Base-by-base conservation (phyloP, 2,888 invertebrate species). In the Lasioglossum vierecki region DNA sequence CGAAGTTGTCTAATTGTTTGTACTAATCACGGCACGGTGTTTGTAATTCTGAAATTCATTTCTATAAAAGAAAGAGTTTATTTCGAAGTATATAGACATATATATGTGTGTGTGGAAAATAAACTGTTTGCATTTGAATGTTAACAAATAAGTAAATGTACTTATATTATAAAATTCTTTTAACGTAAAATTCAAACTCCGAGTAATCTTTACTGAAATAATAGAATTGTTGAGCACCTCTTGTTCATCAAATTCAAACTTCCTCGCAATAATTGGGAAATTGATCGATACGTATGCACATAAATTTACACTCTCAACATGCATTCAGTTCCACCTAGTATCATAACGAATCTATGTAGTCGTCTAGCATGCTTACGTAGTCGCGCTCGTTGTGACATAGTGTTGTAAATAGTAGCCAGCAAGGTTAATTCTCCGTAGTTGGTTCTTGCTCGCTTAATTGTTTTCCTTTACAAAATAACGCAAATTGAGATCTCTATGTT, bases 311-410 rank as follows among this genome's bases (percentile, higher is more conserved):
- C 30, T 22, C 39, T 44, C 46, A 66, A 68, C 11, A n/a, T 68
- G 39, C 53, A 76, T 66, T 68, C 53, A 75, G 39, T 46, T 60
- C 74, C 22, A 60, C 26, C 53, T 39, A 53, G 74, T 74, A 0
- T 39, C 26, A 41, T 49, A 66, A 46, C 18, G 39, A 41, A 41
- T 22, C 75, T 71, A 79, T 44, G 68, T 63, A 68, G 15, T 15
- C 30, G n/a, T 78, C 83, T 60, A 72, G 83, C 84, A 84, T 84
- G 83, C 75, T 72, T 0, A n/a, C 2, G 2, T 84, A 75, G 63
- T 66, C 15, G 46, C 8, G 26, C 30, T 53, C 15, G 49, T 49
- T 79, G 66, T 79, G 68, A n/a, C 39, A 75, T 79, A 57, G 30
- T 68, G 39, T 22, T 35, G 60, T 3, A 15, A 68, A 71, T 79